phyloP scores from a whole-genome alignment of 2,888 invertebrate genomes.

The Gnatocerus cornutus region DNA sequence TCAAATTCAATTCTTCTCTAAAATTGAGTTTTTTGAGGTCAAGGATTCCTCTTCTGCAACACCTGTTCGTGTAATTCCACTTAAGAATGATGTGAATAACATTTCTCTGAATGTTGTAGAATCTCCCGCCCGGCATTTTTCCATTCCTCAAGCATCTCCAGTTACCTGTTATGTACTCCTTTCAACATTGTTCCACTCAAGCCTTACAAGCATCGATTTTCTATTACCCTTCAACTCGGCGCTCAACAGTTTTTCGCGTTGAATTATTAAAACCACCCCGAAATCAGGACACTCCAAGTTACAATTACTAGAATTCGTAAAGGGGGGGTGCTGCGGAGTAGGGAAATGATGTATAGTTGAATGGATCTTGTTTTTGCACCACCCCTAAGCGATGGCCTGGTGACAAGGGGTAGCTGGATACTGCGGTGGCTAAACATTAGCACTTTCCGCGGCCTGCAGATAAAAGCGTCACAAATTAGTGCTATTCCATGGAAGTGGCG shows the following conservation, averaged over 20 bases:
- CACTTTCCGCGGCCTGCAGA: slow-evolving; percentile 66
- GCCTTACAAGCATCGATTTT: slow-evolving; percentile 13
- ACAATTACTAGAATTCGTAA: slow-evolving; percentile 9
- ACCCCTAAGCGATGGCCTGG: slow-evolving; percentile 54
- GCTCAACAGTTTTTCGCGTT: slow-evolving; percentile 8
- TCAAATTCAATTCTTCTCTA: no score
- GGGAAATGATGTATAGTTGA: slow-evolving; percentile 64
- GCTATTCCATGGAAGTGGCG: slow-evolving; percentile 60
- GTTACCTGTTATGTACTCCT: slow-evolving; percentile 6
- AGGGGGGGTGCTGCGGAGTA: slow-evolving; percentile 50
- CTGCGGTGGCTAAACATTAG: slow-evolving; percentile 66
- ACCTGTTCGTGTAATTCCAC: neutral
- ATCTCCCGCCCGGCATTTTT: neutral
- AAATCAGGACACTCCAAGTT: neutral
- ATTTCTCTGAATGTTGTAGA: slow-evolving; percentile 1
- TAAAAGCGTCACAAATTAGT: slow-evolving; percentile 69
- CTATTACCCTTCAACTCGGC: slow-evolving; percentile 7
- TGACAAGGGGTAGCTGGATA: slow-evolving; percentile 57
- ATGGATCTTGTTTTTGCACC: slow-evolving; percentile 62
- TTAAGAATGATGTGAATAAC: neutral
- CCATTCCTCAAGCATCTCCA: slow-evolving; percentile 5
- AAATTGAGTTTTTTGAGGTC: no score
- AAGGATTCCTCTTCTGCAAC: no score
- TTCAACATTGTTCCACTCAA: slow-evolving; percentile 1
- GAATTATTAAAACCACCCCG: slow-evolving; percentile 4